Evolutionary conservation across 2,113 vertebrate species (phyloP), one percentile per base, ranked within the genome.

Genomic region (Rafetus swinhoei): DNA sequence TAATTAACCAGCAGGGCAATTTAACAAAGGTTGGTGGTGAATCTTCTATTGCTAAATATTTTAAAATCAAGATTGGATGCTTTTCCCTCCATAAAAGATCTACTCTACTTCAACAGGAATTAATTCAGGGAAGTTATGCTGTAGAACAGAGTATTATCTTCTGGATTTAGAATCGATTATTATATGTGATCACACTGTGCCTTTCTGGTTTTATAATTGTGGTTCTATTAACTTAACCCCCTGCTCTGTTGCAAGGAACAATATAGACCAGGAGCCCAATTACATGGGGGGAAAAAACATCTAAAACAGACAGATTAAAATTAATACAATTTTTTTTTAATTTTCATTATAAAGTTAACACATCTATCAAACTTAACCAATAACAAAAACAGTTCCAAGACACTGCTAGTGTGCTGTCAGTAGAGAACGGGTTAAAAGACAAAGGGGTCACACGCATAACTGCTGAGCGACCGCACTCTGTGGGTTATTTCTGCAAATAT

Each of bases 321-420:
- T 96, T 21, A 95, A 96, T 96, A 85, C 27, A 89, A 45, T 45
- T 45, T 22, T 84, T 93, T 92, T 97, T 96, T 85, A 94, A 97
- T 97, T 97, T 97, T 98, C 98, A 98, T 98, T 99, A 99, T 98
- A 99, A 98, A 98, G 98, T 99, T 98, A 99, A 98, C 98, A 98
- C 97, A 98, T 97, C 98, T 98, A 98, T 97, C 97, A 97, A 96
- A 98, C 98, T 98, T 98, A 99, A 96, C 95, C 95, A 96, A 95
- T 96, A 97, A 96, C 95, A 97, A 97, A 91, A 97, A 95, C 95
- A 97, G 98, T 97, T 97, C 97, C 97, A 94, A 97, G 97, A 97
- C 95, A 97, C 95, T 12, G 85, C 98, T 98, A 98, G 96, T 98
- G 97, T 98, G 97, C 96, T 97, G 98, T 98, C 98, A 98, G 97